Conservation (phyloP, 2,797 vertebrate genomes). For the Anniella stebbinsi region DNA sequence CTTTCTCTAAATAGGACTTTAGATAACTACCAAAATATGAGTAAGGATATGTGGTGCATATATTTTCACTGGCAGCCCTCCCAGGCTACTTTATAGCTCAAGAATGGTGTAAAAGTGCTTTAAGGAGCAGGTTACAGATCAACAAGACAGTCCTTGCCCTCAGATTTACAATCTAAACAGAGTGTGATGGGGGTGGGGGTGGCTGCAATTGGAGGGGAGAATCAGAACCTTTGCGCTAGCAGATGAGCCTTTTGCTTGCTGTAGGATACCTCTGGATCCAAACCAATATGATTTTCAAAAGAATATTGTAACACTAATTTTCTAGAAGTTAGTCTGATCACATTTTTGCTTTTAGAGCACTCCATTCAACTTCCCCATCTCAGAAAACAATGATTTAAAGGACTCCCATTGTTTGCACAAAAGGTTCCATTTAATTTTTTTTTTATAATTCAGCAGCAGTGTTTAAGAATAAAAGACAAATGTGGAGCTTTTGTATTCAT, state of each 20-base stretch:
- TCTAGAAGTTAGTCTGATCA: neutral
- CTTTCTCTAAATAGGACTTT: neutral
- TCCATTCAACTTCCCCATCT: slow-evolving; percentile 34
- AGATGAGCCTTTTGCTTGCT: neutral
- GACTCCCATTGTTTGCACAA: neutral
- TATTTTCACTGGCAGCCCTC: neutral
- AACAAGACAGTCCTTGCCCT: neutral
- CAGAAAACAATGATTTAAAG: slow-evolving; percentile 44
- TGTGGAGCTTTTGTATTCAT: neutral
- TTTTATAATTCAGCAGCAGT: neutral
- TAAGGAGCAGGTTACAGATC: neutral
- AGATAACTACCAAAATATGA: too few species aligned
- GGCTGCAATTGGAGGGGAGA: neutral
- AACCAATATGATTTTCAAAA: slow-evolving; percentile 37
- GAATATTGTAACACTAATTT: slow-evolving; percentile 20
- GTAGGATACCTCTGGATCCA: neutral
- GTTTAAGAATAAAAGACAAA: slow-evolving; percentile 16
- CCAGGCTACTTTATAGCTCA: too few species aligned
- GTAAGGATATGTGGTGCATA: neutral
- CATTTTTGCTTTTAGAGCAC: slow-evolving; percentile 21
- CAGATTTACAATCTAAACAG: too few species aligned
- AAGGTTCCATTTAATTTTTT: neutral
- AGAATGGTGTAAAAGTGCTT: too few species aligned
- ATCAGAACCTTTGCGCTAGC: neutral
- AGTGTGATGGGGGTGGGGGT: neutral